Percentiles rank a stretch among this genome's conserved stretches.
phyloP scores from a whole-genome alignment of 1,140 invertebrate genomes.

The Orussus abietinus region DNA sequence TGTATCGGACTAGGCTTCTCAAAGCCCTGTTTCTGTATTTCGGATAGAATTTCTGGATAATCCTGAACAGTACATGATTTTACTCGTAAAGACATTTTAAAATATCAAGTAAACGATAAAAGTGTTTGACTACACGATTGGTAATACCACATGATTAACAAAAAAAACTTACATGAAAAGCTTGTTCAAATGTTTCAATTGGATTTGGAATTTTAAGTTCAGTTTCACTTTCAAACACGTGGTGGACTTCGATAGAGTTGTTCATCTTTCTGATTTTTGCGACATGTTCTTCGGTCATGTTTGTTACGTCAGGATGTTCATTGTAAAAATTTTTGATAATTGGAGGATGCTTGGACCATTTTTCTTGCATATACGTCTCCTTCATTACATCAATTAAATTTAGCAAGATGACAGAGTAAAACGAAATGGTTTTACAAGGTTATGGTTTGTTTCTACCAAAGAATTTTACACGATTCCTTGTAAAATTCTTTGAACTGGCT shows the following conservation, averaged over 20 bases:
- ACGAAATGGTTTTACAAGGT: slow-evolving; percentile 5
- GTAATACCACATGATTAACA: too few relatives aligned
- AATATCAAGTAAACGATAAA: too few relatives aligned
- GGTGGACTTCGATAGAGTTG: slow-evolving; percentile 69
- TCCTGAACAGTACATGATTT: too few relatives aligned
- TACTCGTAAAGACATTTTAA: too few relatives aligned
- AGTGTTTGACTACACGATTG: too few relatives aligned
- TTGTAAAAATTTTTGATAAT: slow-evolving; percentile 82
- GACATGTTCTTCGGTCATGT: slow-evolving; percentile 63
- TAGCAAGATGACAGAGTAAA: too few relatives aligned
- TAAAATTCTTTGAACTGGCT: too few relatives aligned
- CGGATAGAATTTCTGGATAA: slow-evolving; percentile 78
- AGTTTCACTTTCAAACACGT: slow-evolving; percentile 48
- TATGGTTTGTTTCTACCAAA: slow-evolving; percentile 31
- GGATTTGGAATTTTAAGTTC: slow-evolving; percentile 73
- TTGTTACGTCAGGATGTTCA: slow-evolving; percentile 68
- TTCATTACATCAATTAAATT: too few relatives aligned
- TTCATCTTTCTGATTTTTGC: slow-evolving; percentile 58
- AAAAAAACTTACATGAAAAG: slow-evolving; percentile 62
- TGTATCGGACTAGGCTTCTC: slow-evolving; percentile 85
- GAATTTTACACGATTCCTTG: slow-evolving; percentile 39
- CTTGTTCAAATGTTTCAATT: slow-evolving; percentile 77
- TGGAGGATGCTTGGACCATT: slow-evolving; percentile 62
- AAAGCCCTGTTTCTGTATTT: slow-evolving; percentile 82
- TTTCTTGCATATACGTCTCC: slow-evolving; percentile 54